Base-by-base conservation (phyloP, 2,888 invertebrate species). In the Parasteatoda lunata region DNA sequence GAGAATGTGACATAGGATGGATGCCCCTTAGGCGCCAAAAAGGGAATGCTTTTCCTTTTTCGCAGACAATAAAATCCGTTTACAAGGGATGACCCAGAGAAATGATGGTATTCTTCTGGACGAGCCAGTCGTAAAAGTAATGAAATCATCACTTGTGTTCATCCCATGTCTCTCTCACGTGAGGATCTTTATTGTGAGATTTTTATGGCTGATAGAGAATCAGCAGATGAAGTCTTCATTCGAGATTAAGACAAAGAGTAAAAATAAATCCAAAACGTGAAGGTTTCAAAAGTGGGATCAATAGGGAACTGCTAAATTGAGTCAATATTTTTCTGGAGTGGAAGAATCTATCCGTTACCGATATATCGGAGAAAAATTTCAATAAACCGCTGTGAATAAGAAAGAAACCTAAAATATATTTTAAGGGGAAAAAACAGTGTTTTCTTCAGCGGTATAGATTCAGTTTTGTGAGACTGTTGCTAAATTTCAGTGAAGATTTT, bases 121-220 rank as follows among this genome's bases (percentile, higher is more conserved):
- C 70, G 49, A 68, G 77, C 52, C 68, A 68, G 68, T 77, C 77
- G 77, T 77, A 68, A 77, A 77, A 77, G 68, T 52, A 66, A 77
- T 77, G 68, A 77, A 77, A 77, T 77, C 77, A 77, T 77, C 68
- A n/a, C 59, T 59, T 4, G 59, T 59, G 59, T 59, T 59, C 11
- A n/a, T 5, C 59, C 59, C 9, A 59, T 13, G 59, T 59, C 59
- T 59, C 59, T 59, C n/a, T 4, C 59, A 59, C 59, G 59, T 59
- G 59, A 59, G 11, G 11, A 59, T n/a, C n/a, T 59, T 59, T 59
- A 59, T 59, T 59, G 59, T 59, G 59, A n/a, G n/a, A 59, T 30
- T 59, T 59, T 59, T 59, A 59, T 59, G 7, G 59, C 11, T 59
- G 11, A 59, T 13, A 9, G n/a, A 59, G 59, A 9, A 59, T 59